Evolutionary conservation across 2,888 invertebrate species (phyloP).

Genomic region (Aphidius colemani): DNA sequence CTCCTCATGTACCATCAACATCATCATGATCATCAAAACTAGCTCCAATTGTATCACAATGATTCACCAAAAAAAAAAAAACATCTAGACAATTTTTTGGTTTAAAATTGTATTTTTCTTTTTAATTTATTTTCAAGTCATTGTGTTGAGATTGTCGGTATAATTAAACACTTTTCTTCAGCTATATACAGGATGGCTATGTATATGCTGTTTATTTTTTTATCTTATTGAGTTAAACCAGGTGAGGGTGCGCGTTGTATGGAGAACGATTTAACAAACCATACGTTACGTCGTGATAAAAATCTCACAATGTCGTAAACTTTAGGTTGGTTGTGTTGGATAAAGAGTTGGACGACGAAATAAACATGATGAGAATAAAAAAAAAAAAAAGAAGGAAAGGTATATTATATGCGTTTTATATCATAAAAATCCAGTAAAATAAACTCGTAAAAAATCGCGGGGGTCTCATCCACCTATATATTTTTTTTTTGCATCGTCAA

Average conservation of each 20-base stretch:
- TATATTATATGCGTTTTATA: constrained; percentile 37
- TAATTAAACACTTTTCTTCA: no score
- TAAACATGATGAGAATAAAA: no score
- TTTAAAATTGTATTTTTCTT: neutral
- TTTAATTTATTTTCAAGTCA: neutral
- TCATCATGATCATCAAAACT: constrained; percentile 21
- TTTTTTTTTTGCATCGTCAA: constrained; percentile 14
- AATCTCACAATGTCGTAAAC: constrained; percentile 58
- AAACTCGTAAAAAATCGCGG: constrained; percentile 55
- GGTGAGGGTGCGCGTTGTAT: constrained; percentile 30
- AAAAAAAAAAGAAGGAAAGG: no score
- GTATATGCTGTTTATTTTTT: constrained; percentile 10
- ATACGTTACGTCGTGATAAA: constrained; percentile 58
- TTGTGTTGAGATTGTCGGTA: neutral
- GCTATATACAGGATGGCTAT: neutral
- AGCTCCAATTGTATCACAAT: neutral
- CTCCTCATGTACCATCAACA: constrained; percentile 27
- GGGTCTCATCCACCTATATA: constrained; percentile 21
- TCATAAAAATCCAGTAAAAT: constrained; percentile 61
- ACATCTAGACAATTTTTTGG: neutral
- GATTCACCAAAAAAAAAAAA: neutral
- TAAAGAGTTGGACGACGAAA: constrained; percentile 41
- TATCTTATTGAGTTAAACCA: constrained; percentile 5
- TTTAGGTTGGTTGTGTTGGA: constrained; percentile 40
- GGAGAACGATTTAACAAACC: constrained; percentile 59